phyloP scores from a whole-genome alignment of 2,113 vertebrate species.

The Machaerirhynchus nigripectus region DNA sequence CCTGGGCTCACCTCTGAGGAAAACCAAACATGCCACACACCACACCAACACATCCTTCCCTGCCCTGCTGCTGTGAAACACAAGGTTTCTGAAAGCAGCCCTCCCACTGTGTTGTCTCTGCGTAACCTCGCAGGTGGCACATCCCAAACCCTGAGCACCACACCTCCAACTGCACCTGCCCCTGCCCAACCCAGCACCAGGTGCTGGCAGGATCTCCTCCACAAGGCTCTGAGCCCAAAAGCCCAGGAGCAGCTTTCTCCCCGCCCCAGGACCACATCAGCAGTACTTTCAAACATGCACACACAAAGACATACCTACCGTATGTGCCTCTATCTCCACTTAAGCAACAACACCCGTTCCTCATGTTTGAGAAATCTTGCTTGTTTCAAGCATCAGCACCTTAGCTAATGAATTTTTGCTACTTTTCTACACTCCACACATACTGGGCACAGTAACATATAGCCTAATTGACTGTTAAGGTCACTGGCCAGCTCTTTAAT shows the following conservation, averaged over 20 bases:
- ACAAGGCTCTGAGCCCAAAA: neutral
- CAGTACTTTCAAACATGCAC: neutral
- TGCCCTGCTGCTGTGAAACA: neutral
- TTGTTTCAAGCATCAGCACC: constrained; percentile 9
- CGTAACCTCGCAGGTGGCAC: neutral
- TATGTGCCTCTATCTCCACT: neutral
- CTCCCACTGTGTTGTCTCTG: neutral
- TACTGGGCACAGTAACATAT: neutral
- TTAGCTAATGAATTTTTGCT: constrained; percentile 32
- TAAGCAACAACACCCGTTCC: neutral
- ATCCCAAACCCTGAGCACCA: neutral
- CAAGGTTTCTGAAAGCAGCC: neutral
- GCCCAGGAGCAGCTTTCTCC: neutral
- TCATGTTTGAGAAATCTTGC: neutral
- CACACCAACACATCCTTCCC: neutral
- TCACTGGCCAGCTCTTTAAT: constrained; percentile 50
- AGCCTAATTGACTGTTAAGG: constrained; percentile 47
- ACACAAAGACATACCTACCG: neutral
- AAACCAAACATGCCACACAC: neutral
- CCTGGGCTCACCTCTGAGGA: neutral
- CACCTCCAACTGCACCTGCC: neutral
- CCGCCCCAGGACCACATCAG: neutral
- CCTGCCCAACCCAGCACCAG: neutral
- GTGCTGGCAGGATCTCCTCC: neutral
- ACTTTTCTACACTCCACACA: neutral